phyloP scores from a whole-genome alignment of 2,888 invertebrate species.

The Lasiommata megera region DNA sequence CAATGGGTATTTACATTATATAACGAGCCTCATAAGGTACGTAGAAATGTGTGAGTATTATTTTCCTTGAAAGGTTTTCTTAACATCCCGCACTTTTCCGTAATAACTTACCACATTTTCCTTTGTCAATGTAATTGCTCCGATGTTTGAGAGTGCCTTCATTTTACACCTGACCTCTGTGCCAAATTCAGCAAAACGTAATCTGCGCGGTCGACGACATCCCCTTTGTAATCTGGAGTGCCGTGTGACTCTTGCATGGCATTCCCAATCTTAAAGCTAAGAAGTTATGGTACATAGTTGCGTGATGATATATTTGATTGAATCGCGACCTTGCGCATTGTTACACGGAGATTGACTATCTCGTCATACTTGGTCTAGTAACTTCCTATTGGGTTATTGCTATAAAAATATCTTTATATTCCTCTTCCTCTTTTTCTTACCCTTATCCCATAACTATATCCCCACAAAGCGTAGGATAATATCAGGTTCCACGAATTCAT shows the following conservation, averaged over 20 bases:
- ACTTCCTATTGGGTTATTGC: not conserved
- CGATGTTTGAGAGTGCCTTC: slow-evolving; percentile 4
- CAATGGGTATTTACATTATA: no score
- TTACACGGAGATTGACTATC: slow-evolving; percentile 10
- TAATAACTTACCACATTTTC: slow-evolving; percentile 2
- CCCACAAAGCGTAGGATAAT: no score
- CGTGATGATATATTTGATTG: slow-evolving; percentile 1
- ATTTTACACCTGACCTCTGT: slow-evolving; percentile 21
- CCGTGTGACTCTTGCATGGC: not conserved
- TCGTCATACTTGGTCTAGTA: not conserved
- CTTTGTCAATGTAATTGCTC: slow-evolving; percentile 13
- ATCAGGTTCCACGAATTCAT: no score
- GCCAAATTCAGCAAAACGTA: slow-evolving; percentile 16
- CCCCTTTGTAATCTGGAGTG: slow-evolving; percentile 16
- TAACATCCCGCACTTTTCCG: not conserved
- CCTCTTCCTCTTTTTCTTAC: no score
- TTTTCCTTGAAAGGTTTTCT: not conserved
- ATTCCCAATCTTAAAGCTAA: not conserved
- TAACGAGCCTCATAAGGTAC: no score
- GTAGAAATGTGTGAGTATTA: no score
- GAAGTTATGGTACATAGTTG: not conserved
- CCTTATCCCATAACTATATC: no score
- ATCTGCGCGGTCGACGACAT: slow-evolving; percentile 15
- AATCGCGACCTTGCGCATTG: slow-evolving; percentile 9
- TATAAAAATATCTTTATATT: not conserved